A percentile compares a stretch with the other conserved stretches of the same genome.
Conservation (phyloP, 2,113 vertebrate genomes). For the Sclerurus mexicanus region DNA sequence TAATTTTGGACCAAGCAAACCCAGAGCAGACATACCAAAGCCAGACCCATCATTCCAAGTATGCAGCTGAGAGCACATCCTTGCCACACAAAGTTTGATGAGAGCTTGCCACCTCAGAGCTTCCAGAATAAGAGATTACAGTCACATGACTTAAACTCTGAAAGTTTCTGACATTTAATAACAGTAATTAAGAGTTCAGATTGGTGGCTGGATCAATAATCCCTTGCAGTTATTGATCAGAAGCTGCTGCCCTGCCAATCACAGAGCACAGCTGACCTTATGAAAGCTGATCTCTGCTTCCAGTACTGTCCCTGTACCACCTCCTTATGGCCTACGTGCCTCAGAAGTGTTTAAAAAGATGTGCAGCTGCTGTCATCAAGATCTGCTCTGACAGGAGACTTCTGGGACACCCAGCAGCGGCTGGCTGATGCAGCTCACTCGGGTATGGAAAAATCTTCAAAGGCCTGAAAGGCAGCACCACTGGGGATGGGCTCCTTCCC, state of each 20-base stretch:
- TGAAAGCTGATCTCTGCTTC: background rate
- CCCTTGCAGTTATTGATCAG: slow-evolving; percentile 60
- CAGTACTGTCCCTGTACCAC: background rate
- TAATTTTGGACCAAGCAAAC: background rate
- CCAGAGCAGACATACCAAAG: background rate
- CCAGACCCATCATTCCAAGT: background rate
- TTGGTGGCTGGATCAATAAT: slow-evolving; percentile 64
- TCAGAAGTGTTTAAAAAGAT: background rate
- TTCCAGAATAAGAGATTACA: slow-evolving; percentile 21
- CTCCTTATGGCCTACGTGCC: background rate
- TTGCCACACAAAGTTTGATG: background rate
- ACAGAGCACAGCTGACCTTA: background rate
- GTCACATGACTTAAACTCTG: background rate
- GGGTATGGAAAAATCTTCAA: background rate
- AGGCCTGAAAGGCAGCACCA: background rate
- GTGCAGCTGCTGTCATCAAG: background rate
- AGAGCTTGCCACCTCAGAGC: background rate
- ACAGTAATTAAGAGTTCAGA: slow-evolving; percentile 68
- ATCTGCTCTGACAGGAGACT: background rate
- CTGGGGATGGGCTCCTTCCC: background rate
- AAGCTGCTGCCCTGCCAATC: slow-evolving; percentile 33
- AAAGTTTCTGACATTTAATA: slow-evolving; percentile 72
- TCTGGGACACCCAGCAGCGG: fast-evolving
- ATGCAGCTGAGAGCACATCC: background rate
- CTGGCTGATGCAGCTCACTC: background rate